Percentiles rank a stretch among this genome's conserved stretches.
Conservation (phyloP, 2,888 invertebrate genomes). For the Drosophila mayaguana region DNA sequence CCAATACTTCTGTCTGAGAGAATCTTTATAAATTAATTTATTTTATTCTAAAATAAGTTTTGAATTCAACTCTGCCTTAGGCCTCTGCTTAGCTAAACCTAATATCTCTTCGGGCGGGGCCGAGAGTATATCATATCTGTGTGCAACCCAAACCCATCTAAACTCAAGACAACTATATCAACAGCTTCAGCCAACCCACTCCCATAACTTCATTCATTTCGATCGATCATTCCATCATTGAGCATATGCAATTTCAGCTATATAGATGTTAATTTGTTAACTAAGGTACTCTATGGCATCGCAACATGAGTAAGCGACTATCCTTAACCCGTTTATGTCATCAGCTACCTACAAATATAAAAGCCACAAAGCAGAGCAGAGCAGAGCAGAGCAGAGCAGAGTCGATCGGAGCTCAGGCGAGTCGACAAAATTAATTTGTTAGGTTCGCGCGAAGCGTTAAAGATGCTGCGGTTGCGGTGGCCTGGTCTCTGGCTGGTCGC, state of each 20-base stretch:
- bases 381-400: not conserved
- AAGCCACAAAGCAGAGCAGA: not conserved
- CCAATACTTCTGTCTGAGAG: not conserved
- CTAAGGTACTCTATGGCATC: not conserved
- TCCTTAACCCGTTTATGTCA: conserved; percentile 28
- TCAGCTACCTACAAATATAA: conserved; percentile 40
- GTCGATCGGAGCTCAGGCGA: not conserved
- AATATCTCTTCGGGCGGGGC: too few species aligned
- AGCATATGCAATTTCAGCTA: not conserved
- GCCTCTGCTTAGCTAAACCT: too few species aligned
- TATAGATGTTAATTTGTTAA: conserved; percentile 7
- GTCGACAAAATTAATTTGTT: conserved; percentile 59
- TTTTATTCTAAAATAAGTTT: not conserved
- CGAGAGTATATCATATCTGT: too few species aligned
- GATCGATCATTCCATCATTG: not conserved
- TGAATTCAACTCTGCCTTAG: not conserved
- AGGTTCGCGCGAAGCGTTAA: conserved; percentile 44
- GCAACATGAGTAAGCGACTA: conserved; percentile 14
- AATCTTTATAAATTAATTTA: not conserved
- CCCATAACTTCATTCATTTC: not conserved
- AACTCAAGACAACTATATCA: not conserved
- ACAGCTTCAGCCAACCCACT: not conserved
- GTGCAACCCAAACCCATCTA: not conserved
- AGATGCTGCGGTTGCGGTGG: conserved; percentile 36
- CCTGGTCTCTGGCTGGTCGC: not conserved